A percentile compares a stretch with the other conserved stretches of the same genome.
phyloP scores from a whole-genome alignment of 2,888 invertebrate genomes.

The Morpho deidamia region DNA sequence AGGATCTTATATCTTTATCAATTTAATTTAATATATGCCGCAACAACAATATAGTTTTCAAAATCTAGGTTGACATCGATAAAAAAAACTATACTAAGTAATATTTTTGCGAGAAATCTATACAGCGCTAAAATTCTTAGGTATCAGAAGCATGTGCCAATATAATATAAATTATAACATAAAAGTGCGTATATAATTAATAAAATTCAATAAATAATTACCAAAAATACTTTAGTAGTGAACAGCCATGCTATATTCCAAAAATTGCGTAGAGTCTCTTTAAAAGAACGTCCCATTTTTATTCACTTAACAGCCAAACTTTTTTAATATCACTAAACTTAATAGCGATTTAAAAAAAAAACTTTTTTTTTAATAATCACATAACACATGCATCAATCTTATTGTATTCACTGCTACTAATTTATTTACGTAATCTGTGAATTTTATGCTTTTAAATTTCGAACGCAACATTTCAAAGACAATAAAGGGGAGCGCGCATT shows the following conservation, averaged over 20 bases:
- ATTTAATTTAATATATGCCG: too few species aligned
- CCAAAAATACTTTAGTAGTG: constrained; percentile 65
- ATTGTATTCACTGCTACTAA: neutral
- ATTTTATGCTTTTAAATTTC: neutral
- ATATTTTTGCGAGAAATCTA: too few species aligned
- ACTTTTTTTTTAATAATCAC: neutral
- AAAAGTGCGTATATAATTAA: too few species aligned
- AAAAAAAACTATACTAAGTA: too few species aligned
- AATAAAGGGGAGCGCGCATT: neutral
- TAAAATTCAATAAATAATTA: constrained; percentile 31
- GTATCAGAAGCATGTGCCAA: too few species aligned
- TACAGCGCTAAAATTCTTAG: too few species aligned
- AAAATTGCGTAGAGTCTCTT: constrained; percentile 46
- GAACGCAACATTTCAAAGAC: neutral
- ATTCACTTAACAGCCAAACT: neutral
- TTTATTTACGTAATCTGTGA: neutral
- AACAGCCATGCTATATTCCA: constrained; percentile 68
- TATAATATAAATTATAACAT: too few species aligned
- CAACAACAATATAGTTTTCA: too few species aligned
- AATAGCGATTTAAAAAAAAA: neutral
- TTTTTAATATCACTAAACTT: neutral
- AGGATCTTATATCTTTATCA: too few species aligned
- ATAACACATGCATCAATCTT: neutral
- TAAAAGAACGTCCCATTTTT: constrained; percentile 45
- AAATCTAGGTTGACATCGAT: too few species aligned